Evolutionary conservation across 2,888 invertebrate species (phyloP).

Genomic region (Papilio demoleus): DNA sequence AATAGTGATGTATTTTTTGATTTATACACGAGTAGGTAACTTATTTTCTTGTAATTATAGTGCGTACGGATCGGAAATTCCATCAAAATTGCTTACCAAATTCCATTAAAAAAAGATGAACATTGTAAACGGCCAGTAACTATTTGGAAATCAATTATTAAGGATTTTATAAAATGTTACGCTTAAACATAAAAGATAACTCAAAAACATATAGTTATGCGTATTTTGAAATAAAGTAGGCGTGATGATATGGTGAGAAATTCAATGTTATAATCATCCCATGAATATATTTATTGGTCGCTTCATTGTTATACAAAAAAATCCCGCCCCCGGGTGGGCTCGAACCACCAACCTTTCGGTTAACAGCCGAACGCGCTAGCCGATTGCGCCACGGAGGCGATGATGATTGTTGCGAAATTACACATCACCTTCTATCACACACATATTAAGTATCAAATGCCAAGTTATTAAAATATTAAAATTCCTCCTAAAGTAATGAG

Average conservation of each 20-base stretch:
- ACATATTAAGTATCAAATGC: no score
- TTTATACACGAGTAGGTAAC: conserved; percentile 10
- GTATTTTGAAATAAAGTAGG: no score
- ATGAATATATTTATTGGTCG: no score
- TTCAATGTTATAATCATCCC: no score
- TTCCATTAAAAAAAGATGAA: neutral
- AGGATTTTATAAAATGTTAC: neutral
- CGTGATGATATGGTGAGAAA: no score
- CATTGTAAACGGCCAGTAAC: neutral
- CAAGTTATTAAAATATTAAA: no score
- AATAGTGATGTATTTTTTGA: conserved; percentile 14
- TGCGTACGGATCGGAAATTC: neutral
- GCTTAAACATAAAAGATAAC: no score
- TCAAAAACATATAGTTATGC: no score
- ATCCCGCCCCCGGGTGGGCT: conserved; percentile 96
- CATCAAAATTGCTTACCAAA: conserved; percentile 14
- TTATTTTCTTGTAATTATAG: neutral
- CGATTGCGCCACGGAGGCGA: conserved; percentile 96
- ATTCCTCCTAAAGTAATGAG: no score
- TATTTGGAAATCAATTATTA: neutral
- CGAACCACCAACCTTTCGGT: conserved; percentile 99
- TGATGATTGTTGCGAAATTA: no score
- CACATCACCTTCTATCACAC: no score
- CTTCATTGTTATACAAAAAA: conserved; percentile 57
- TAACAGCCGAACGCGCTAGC: conserved; percentile 99